Base-by-base conservation (phyloP, 2,113 vertebrate species). In the Heptranchias perlo region DNA sequence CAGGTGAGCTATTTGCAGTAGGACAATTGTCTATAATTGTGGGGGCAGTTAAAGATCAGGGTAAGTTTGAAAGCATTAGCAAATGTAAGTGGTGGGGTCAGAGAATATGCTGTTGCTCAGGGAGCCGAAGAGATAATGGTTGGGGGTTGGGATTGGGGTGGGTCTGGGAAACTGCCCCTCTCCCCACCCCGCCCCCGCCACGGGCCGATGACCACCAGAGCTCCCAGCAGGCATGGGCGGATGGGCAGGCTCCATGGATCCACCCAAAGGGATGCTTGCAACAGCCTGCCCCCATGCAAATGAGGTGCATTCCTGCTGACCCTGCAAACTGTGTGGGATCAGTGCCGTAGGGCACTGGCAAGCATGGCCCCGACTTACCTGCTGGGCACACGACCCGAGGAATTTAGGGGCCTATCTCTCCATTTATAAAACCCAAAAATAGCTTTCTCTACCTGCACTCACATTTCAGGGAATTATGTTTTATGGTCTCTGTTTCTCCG, bases 1-100 rank as follows among this genome's bases (percentile, higher is more conserved):
- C 84, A 96, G 73, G 96, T 96, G 47, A 96, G 96, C 35, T 0
- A 89, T 14, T 35, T 52, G 25, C 10, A 89, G 31, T 44, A 39
- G 44, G n/a, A 5, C 4, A 82, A 82, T 82, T 82, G 14, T 18
- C 14, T 44, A 39, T 44, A 82, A 82, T 39, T 82, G 35, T 82
- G 3, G 76, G 6, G 76, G 0, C 14, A 82, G 76, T 21, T 44
- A 82, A 82, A 39, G n/a, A 82, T 82, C 76, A 82, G 3, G 0
- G 4, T 69, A 28, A 69, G 31, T 69, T 69, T 28, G 67, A 69
- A 69, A 69, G 67, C 5, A 69, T 69, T 69, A 69, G 28, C 3
- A 39, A 4, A 82, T 39, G 14, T 4, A 25, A n/a, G 44, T 44
- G n/a, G 14, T 82, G 14, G 76, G 14, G 14, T 44, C 39, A 39